Evolutionary conservation across 2,888 invertebrate genomes (phyloP), one percentile per base, ranked within the genome.

Genomic region (Scaptomyza reducta): DNA sequence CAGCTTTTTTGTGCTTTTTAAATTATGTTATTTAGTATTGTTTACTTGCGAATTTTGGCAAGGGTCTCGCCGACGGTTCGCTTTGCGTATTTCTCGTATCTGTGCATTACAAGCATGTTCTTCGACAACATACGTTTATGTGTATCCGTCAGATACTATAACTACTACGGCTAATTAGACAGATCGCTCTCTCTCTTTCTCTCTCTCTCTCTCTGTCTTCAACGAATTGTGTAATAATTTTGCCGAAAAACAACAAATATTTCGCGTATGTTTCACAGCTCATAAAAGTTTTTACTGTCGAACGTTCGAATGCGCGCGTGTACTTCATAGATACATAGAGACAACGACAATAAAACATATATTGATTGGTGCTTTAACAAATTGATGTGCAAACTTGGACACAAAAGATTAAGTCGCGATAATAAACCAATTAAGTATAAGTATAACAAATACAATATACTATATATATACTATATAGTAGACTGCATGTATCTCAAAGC

Each of bases 201-300:
- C n/a, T n/a, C 33, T 45, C 49, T 51, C 56, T 3, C 27, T 11
- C 18, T 45, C 10, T n/a, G 29, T 49, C 33, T 66, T 41, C 58
- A 72, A 70, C 57, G 67, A 71, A 77, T 82, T 82, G 88, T 88
- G 87, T 86, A 83, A 84, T 86, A 86, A 79, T 71, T 71, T 88
- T 74, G 71, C 75, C 70, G 84, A 81, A 73, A 76, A 64, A 53
- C 49, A 64, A 70, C 53, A 69, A 58, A 74, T 65, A 61, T 68
- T 76, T 76, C 70, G 80, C 77, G 80, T 65, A 62, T 79, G 72
- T 57, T 66, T 77, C 66, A 69, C 80, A 77, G 81, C 67, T 73
- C 66, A 80, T 77, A 68, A 66, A 79, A 71, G 35, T 49, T 50
- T 72, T 72, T 73, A 67, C 67, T 67, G 74, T 70, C 63, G 76